Base-by-base conservation (phyloP, 37 sponge, comb jelly and placozoan genomes). In the Diacarnus erythraeanus region DNA sequence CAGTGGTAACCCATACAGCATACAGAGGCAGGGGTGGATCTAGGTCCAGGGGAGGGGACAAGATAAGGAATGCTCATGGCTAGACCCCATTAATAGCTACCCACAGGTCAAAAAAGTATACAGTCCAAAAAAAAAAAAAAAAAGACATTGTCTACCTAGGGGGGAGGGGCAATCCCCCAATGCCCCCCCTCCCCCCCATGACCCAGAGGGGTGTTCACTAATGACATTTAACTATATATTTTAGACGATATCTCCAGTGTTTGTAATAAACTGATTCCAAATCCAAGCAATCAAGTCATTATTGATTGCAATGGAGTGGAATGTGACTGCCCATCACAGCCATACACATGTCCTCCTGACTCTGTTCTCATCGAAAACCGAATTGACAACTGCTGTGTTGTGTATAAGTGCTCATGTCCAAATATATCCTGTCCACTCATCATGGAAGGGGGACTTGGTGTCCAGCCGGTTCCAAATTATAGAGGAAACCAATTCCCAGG, bases 401-500 rank as follows among this genome's bases (percentile, higher is more conserved):
- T 71, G n/a, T 94, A 79, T 77, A 59, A 79, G 59, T 94, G 95
- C 77, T 42, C 35, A 10, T 94, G 95, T 77, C 91, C 91, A 26
- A 42, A 87, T 33, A 59, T 34, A 23, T 76, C 85, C 23, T 94
- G 95, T 44, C 95, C 95, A 0, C 44, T 73, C 6, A 69, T 86
- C 71, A 87, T 87, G 86, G 88, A 90, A 38, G 71, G 95, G 78
- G 88, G 79, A 10, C 42, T 42, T 26, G 95, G 88, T 3, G 72
- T 90, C 37, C 88, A 87, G 42, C 91, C 95, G 54, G 36, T 86
- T 15, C 82, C 95, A 29, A 8, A 38, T 17, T 44, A 77, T 21
- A 38, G 91, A 42, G 95, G 95, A 9, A 87, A 87, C 67, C 42
- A 69, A 41, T 84, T 69, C 35, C 95, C 95, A 31, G 95, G 95